Evolutionary conservation across 2,888 invertebrate genomes (phyloP), one percentile per base, ranked within the genome.

Genomic region (Brenthis daphne): DNA sequence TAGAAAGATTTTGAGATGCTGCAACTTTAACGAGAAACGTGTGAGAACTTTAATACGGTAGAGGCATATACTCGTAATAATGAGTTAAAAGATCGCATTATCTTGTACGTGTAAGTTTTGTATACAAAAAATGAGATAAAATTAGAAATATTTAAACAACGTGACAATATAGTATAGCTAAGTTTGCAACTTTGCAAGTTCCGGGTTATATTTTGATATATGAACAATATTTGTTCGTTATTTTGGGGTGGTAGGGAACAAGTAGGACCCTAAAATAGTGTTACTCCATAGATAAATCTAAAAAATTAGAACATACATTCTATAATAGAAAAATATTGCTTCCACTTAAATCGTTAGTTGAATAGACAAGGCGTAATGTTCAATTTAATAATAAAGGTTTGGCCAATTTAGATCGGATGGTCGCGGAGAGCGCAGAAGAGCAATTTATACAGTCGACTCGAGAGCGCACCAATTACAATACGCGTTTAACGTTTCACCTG

Each of bases 401-500:
- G 79, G 84, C 82, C 86, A 88, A 89, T 87, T 88, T 85, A 83
- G 85, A 83, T 82, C 81, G 76, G 73, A 76, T 77, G 79, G 73
- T 73, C 65, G 70, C 69, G 77, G 86, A 82, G 82, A 77, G 79
- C 77, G 74, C 69, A 87, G 87, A 80, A 80, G 78, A 83, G 85
- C 87, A 89, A 87, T 89, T 89, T 86, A 83, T 84, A 78, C 80
- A 77, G 82, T 43, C 37, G 37, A 79, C 79, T 78, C 73, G 73
- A 85, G 85, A 84, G 87, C 82, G 78, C 82, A 82, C 89, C 90
- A 90, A 90, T 90, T 90, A 90, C 85, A 74, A 87, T 85, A 85
- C 81, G 80, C 80, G 85, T 88, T 89, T 86, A 85, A 84, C 85
- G 86, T 85, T 85, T 85, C 82, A 70, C 68, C 64, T 68, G 68